Conservation (phyloP, 2,797 vertebrate genomes). For the Pogonophryne albipinna region DNA sequence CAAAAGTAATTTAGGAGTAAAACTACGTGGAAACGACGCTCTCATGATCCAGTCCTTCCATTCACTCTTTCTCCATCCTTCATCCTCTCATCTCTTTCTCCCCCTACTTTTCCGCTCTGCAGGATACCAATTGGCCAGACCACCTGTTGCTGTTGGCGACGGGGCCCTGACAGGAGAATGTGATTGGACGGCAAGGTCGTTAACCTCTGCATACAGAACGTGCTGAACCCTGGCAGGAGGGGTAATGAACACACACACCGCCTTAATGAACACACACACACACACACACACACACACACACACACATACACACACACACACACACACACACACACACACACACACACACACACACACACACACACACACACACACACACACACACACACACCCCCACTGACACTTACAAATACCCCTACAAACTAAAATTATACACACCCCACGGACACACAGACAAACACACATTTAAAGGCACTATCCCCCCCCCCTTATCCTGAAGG, state of each 20-base stretch:
- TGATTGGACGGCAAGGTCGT: slow-evolving; percentile 80
- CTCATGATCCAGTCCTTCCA: slow-evolving; percentile 51
- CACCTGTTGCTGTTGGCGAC: slow-evolving; percentile 84
- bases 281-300: slow-evolving; percentile 47
- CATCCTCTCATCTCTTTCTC: slow-evolving; percentile 65
- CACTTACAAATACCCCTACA: slow-evolving; percentile 63
- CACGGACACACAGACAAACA: slow-evolving; percentile 60
- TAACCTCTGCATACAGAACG: slow-evolving; percentile 78
- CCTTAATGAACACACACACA: slow-evolving; percentile 64
- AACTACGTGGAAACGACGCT: slow-evolving; percentile 39
- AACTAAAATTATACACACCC: slow-evolving; percentile 64
- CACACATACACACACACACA: no score
- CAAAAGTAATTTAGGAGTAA: slow-evolving; percentile 47
- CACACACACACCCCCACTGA: slow-evolving; percentile 26
- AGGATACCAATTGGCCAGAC: slow-evolving; percentile 79
- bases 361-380: slow-evolving; percentile 60
- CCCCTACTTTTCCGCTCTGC: slow-evolving; percentile 77
- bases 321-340: slow-evolving; percentile 72
- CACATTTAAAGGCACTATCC: slow-evolving; percentile 56
- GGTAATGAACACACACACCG: slow-evolving; percentile 70
- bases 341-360: slow-evolving; percentile 62
- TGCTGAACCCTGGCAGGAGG: slow-evolving; percentile 73
- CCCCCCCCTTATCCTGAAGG: slow-evolving; percentile 55
- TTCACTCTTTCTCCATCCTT: slow-evolving; percentile 59
- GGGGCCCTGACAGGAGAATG: slow-evolving; percentile 80